These are phyloP conservation scores for Magallana gigas DNA, from an alignment of 1,140 invertebrate genomes.

Conservation along the genomic window DNA sequence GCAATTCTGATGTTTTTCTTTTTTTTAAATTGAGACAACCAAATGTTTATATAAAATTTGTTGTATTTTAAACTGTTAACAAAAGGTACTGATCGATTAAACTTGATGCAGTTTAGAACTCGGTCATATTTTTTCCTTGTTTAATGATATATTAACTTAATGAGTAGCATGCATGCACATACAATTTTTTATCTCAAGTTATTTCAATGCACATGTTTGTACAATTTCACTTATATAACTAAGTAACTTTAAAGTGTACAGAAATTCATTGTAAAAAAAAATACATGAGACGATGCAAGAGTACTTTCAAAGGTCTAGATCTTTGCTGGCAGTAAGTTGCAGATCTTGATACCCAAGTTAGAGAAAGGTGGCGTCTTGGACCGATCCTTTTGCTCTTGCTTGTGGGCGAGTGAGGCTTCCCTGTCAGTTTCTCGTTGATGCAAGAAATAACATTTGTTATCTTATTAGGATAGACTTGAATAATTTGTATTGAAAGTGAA, in stretches of 20 bases:
- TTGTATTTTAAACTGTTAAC: not conserved
- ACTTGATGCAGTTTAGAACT: not conserved
- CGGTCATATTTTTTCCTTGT: not conserved
- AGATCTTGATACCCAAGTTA: constrained; percentile 6
- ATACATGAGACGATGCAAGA: not conserved
- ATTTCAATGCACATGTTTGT: not conserved
- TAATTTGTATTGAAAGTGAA: not conserved
- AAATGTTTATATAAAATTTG: not conserved
- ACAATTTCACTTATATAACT: not conserved
- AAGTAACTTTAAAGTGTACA: not conserved
- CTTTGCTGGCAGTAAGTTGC: not conserved
- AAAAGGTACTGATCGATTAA: not conserved
- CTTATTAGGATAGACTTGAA: not conserved
- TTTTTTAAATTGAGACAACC: not conserved
- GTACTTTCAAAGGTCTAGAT: not conserved
- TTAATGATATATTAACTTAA: not conserved
- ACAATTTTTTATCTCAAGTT: not conserved
- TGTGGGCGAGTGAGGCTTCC: not conserved
- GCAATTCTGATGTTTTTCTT: not conserved
- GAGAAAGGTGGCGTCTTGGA: not conserved
- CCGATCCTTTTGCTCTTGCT: constrained; percentile 9
- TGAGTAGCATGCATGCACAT: not conserved
- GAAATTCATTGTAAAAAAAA: not conserved
- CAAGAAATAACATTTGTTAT: too few species aligned
- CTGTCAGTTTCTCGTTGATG: not conserved